Conservation (phyloP, 2,888 invertebrate genomes). For the Pachydiplax longipennis region DNA sequence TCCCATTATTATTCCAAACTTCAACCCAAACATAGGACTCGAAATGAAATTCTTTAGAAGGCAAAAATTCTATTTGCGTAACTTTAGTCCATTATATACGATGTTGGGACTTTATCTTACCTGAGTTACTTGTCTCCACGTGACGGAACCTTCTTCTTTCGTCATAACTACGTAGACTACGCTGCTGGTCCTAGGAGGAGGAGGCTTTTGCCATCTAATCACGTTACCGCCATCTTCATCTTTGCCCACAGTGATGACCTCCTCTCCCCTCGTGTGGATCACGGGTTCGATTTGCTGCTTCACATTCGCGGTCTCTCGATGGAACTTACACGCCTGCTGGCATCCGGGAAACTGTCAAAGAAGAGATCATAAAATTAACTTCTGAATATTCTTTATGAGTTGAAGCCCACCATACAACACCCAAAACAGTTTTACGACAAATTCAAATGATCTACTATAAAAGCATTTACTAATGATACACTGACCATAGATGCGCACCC, state of each 20-base stretch:
- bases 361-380: not conserved
- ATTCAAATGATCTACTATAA: no score
- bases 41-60: no score
- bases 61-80: no score
- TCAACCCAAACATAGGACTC: no score
- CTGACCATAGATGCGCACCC: no score
- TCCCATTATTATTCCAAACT: no score
- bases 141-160: conserved; percentile 57
- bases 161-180: conserved; percentile 74
- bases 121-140: conserved; percentile 57
- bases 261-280: conserved; percentile 74
- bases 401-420: no score
- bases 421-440: no score
- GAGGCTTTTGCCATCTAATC: conserved; percentile 59
- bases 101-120: conserved; percentile 47
- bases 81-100: no score
- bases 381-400: not conserved
- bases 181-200: conserved; percentile 58
- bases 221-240: conserved; percentile 65
- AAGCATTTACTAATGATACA: no score
- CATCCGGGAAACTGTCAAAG: conserved; percentile 73
- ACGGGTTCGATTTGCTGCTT: conserved; percentile 72
- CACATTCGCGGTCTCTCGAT: conserved; percentile 63
- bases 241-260: conserved; percentile 66
- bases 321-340: conserved; percentile 75